Evolutionary conservation across 2,113 vertebrate species (phyloP).

Genomic region (Sturnira hondurensis): DNA sequence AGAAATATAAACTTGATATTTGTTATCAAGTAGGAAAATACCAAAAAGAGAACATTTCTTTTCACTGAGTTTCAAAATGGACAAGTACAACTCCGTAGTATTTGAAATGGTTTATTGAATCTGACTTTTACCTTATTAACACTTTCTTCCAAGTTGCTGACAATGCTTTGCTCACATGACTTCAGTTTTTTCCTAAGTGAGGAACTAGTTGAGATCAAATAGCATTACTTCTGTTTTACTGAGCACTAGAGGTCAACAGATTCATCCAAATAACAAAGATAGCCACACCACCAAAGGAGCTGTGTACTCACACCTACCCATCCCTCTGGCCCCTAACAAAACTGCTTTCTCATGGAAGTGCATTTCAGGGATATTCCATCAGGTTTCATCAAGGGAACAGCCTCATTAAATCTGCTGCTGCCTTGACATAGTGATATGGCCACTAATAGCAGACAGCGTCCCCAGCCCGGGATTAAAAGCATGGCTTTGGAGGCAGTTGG

Average conservation of each 20-base stretch:
- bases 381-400: not conserved
- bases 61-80: constrained; percentile 8
- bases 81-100: not conserved
- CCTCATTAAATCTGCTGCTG: not conserved
- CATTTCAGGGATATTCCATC: not conserved
- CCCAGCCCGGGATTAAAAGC: not conserved
- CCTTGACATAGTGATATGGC: not conserved
- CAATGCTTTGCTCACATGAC: not conserved
- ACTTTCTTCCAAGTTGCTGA: constrained; percentile 36
- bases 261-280: not conserved
- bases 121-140: constrained; percentile 34
- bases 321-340: not conserved
- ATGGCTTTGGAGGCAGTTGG: not conserved
- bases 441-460: not conserved
- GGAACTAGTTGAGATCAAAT: constrained; percentile 25
- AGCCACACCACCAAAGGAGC: not conserved
- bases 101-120: constrained; percentile 12
- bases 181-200: constrained; percentile 3
- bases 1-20: constrained; percentile 10
- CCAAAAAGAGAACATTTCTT: not conserved
- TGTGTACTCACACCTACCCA: not conserved
- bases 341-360: constrained; percentile 20
- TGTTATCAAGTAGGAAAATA: constrained; percentile 47
- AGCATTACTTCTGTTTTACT: not conserved
- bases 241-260: not conserved